Base-by-base conservation (phyloP, 2,113 vertebrate genomes). In the Lichenostomus cassidix region DNA sequence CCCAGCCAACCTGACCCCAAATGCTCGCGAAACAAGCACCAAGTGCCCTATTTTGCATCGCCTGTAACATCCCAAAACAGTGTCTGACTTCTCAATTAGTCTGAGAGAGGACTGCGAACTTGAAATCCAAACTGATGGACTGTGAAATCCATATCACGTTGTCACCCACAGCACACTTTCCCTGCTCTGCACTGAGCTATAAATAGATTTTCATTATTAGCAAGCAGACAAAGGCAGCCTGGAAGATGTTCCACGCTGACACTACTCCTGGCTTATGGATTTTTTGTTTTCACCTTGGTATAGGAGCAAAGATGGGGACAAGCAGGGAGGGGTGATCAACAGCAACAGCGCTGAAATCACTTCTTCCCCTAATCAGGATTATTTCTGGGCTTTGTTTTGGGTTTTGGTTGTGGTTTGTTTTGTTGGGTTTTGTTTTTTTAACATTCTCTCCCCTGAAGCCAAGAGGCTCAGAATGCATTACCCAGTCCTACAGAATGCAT, bases 121-220 rank as follows among this genome's bases (percentile, higher is more conserved):
- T 85, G 74, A 90, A 95, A 94, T 96, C 77, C 81, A 85, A 95
- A 95, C 90, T 79, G 93, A 97, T 93, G 92, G 92, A 84, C 89
- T 94, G 95, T 95, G 78, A 97, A 97, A 96, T 95, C 95, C 83
- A 31, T 83, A 96, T 97, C 92, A 87, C 67, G 31, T 90, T 91
- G 86, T 94, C 95, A 96, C 96, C 89, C 89, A 92, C 81, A 95
- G 95, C 95, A 95, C 95, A 94, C 74, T 95, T 83, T 80, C 70
- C 53, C 92, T 73, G 92, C 88, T 94, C 91, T 79, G 84, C 83
- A 56, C 91, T 41, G 81, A 82, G 95, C 95, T 96, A 96, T 92
- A 97, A 97, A 97, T 97, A 97, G 94, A 88, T 3, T 91, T 96
- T 87, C 81, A 91, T 97, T 97, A 95, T 94, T 97, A 97, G 91